These are phyloP conservation scores for Dolichopus griseipennis DNA, from an alignment of 2,888 invertebrate genomes.

Conservation along the genomic window DNA sequence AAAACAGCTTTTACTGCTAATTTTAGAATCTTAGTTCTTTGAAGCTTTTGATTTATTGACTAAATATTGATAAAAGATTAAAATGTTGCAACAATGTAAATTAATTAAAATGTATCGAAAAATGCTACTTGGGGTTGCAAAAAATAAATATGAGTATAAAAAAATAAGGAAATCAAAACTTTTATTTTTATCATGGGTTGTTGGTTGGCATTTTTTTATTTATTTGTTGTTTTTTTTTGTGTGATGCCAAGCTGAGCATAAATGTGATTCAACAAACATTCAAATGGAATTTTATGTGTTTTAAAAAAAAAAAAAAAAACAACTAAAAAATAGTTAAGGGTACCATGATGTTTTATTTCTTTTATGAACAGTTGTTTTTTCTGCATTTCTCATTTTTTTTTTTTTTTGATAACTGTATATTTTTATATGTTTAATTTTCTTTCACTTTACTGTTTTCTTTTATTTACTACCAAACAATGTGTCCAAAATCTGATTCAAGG, in stretches of 20 bases:
- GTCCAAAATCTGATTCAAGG: background rate
- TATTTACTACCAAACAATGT: background rate
- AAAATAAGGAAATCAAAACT: background rate
- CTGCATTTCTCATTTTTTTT: background rate
- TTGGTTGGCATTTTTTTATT: background rate
- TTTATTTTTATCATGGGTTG: conserved; percentile 1
- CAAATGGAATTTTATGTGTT: background rate
- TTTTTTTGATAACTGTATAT: background rate
- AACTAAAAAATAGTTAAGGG: conserved; percentile 2
- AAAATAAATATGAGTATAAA: too few species aligned
- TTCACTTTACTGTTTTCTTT: background rate
- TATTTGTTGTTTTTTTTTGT: background rate
- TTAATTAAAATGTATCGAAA: too few species aligned
- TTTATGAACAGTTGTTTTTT: background rate
- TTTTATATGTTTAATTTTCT: background rate
- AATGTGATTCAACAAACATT: conserved; percentile 6
- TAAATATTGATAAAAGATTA: too few species aligned
- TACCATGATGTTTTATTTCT: background rate
- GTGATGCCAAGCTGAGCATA: conserved; percentile 1
- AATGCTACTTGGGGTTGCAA: background rate
- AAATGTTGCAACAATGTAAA: too few species aligned
- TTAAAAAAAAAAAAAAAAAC: background rate
- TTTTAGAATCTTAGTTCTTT: too few species aligned
- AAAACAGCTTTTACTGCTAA: too few species aligned
- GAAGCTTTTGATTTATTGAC: too few species aligned